A percentile compares a stretch with the other conserved stretches of the same genome.
These are phyloP conservation scores for Mesorhabditis spiculigera DNA, from an alignment of 2,888 invertebrate species.

Conservation along the genomic window DNA sequence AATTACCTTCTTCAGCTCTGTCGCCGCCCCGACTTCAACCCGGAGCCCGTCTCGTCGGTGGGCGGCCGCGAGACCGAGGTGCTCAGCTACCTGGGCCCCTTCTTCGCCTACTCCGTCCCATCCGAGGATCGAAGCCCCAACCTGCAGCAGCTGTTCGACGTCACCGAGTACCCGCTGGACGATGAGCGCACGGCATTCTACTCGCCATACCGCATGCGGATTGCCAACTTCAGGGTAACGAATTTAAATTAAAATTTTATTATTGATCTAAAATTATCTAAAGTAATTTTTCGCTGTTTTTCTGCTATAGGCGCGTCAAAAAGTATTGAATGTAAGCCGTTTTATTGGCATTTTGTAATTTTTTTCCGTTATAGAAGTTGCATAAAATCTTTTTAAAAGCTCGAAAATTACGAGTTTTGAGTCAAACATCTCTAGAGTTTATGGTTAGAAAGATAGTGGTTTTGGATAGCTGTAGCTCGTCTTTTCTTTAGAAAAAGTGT, in stretches of 20 bases:
- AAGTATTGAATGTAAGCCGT: not conserved
- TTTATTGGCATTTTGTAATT: not conserved
- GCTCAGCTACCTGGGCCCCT: slow-evolving; percentile 83
- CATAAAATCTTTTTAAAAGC: too few relatives aligned
- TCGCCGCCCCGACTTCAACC: slow-evolving; percentile 22
- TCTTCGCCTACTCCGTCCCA: slow-evolving; percentile 84
- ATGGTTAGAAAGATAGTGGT: not conserved
- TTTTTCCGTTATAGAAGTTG: too few relatives aligned
- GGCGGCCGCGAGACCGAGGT: slow-evolving; percentile 81
- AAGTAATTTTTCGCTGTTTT: too few relatives aligned
- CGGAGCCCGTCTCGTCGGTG: not conserved
- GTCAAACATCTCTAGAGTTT: not conserved
- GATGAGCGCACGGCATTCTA: slow-evolving; percentile 9
- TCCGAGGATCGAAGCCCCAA: slow-evolving; percentile 78
- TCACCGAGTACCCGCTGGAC: slow-evolving; percentile 6
- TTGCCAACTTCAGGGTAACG: slow-evolving; percentile 10
- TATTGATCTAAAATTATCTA: too few relatives aligned
- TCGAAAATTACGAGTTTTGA: too few relatives aligned
- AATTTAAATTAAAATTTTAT: too few relatives aligned
- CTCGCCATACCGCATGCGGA: slow-evolving; percentile 12
- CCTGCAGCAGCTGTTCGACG: slow-evolving; percentile 13
- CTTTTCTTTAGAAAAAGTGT: slow-evolving; percentile 10
- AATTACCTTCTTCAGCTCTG: slow-evolving; percentile 12
- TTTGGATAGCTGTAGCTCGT: not conserved
- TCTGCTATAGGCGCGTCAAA: not conserved